Percentiles rank a stretch among this genome's conserved stretches.
Conservation (phyloP, 2,797 vertebrate species). For the Pangasius larnaudii region DNA sequence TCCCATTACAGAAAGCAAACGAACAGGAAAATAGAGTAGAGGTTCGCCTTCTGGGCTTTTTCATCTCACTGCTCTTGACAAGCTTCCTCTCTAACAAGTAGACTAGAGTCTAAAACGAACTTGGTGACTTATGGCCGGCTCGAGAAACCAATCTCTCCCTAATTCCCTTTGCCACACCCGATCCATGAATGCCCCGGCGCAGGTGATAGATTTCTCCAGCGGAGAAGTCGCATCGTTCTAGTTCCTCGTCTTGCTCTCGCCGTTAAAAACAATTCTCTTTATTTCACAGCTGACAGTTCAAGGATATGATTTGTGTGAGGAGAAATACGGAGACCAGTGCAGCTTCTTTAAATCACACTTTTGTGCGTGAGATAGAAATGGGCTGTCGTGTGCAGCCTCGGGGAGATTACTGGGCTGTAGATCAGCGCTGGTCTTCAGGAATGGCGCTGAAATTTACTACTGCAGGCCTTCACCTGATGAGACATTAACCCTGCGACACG, state of each 20-base stretch:
- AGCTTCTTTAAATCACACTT: constrained; percentile 59
- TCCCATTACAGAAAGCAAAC: constrained; percentile 39
- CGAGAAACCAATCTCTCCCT: constrained; percentile 58
- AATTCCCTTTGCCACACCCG: constrained; percentile 45
- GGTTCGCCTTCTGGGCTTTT: constrained; percentile 27
- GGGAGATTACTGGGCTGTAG: constrained; percentile 30
- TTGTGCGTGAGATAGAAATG: constrained; percentile 39
- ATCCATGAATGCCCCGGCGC: constrained; percentile 22
- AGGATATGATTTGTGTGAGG: constrained; percentile 57
- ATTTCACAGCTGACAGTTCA: constrained; percentile 56
- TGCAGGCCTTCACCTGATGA: constrained; percentile 29
- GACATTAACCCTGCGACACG: constrained; percentile 51
- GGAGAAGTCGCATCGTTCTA: constrained; percentile 5
- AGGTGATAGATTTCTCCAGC: constrained; percentile 50
- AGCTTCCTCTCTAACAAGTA: constrained; percentile 38
- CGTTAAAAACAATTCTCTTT: constrained; percentile 57
- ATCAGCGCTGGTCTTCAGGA: constrained; percentile 40
- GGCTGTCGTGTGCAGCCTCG: constrained; percentile 47
- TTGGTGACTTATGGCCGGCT: constrained; percentile 49
- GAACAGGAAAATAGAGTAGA: constrained; percentile 36
- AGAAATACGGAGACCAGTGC: constrained; percentile 53
- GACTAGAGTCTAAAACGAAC: constrained; percentile 21
- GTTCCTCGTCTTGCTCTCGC: constrained; percentile 33
- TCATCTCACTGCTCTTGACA: constrained; percentile 49
- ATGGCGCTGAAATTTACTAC: constrained; percentile 49